These are phyloP conservation scores for Onthophagus sagittarius DNA, from an alignment of 2,888 invertebrate species.

Conservation along the genomic window DNA sequence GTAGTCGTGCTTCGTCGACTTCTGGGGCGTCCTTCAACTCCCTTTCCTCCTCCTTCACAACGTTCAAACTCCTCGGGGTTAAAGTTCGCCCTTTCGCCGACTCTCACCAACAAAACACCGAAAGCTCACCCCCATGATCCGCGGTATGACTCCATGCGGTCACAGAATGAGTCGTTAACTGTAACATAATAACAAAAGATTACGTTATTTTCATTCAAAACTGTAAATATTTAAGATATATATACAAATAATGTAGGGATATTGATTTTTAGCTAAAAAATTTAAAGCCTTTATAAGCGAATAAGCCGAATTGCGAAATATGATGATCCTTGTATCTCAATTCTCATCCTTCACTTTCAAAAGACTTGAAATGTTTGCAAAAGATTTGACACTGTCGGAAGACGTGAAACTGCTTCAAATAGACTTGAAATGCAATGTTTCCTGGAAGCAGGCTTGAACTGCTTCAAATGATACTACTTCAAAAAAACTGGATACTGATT, in stretches of 20 bases:
- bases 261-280: too few species aligned
- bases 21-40: conserved; percentile 7
- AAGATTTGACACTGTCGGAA: too few species aligned
- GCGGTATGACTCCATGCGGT: conserved; percentile 70
- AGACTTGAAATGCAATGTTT: too few species aligned
- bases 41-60: conserved; percentile 22
- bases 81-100: conserved; percentile 43
- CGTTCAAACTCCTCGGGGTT: conserved; percentile 33
- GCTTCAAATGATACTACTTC: too few species aligned
- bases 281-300: neutral
- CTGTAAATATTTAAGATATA: too few species aligned
- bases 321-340: neutral
- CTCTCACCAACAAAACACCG: conserved; percentile 78
- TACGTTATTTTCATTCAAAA: too few species aligned
- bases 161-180: conserved; percentile 73
- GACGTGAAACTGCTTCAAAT: too few species aligned
- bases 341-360: too few species aligned
- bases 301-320: neutral
- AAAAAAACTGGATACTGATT: too few species aligned
- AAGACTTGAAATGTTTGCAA: too few species aligned
- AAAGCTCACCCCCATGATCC: conserved; percentile 69
- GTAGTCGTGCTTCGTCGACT: conserved; percentile 15
- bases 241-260: too few species aligned
- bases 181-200: conserved; percentile 48
- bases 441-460: too few species aligned